These are phyloP conservation scores for Beroe forskalii DNA, from an alignment of 37 sponge, comb jelly and placozoan genomes.

Conservation along the genomic window DNA sequence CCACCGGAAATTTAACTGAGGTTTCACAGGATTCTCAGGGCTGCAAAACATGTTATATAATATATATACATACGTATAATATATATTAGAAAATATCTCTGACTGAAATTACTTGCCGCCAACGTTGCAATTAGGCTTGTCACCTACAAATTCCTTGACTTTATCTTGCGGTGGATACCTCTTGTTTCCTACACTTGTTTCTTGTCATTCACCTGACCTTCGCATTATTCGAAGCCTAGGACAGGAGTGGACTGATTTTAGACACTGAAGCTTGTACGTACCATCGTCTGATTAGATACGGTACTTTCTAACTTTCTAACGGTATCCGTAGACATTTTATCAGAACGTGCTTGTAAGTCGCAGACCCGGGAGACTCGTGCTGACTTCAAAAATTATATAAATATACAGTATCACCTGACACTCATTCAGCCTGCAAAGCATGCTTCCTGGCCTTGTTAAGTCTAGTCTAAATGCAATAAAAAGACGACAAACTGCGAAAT, in stretches of 20 bases:
- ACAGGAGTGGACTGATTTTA: neutral
- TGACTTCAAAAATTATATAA: too few relatives aligned
- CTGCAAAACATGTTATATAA: neutral
- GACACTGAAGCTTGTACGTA: neutral
- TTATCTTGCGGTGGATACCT: neutral
- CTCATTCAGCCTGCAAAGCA: neutral
- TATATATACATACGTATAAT: too few relatives aligned
- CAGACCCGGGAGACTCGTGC: neutral
- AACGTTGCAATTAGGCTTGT: neutral
- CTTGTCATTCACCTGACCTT: neutral
- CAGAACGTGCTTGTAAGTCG: neutral
- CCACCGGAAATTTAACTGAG: neutral
- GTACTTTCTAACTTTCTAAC: neutral
- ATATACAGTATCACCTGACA: neutral
- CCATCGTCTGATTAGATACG: neutral
- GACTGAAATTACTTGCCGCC: neutral
- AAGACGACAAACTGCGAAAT: neutral
- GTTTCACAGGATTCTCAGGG: neutral
- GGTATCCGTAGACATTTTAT: neutral
- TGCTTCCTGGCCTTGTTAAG: neutral
- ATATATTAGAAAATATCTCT: neutral
- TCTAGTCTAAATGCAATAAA: neutral
- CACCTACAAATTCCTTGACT: neutral
- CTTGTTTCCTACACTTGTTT: neutral
- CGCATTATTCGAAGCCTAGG: neutral